Base-by-base conservation (phyloP, 2,888 invertebrate genomes). In the Drymonia ruficornis region DNA sequence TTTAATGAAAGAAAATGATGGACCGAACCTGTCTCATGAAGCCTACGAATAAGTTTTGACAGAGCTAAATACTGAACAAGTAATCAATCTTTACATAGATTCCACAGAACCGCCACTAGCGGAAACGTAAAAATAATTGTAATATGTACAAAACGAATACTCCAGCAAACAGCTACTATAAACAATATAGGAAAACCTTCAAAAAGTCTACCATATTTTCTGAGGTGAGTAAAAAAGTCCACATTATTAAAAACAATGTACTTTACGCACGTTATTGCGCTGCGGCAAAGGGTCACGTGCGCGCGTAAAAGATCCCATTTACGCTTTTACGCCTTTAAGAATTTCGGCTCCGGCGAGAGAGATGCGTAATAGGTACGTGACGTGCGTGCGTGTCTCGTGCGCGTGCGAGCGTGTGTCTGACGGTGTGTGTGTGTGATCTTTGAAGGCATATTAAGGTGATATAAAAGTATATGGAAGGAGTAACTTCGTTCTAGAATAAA, bases 351-450 rank as follows among this genome's bases (percentile, higher is more conserved):
- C 19, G n/a, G 15, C 23, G 52, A 67, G 60, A 67, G 54, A 55
- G 55, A 66, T 67, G 64, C 36, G 23, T 13, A 12, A 4, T 19
- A 23, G 6, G 28, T 28, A 23, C 66, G 65, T 66, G 65, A 63
- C 47, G 7, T 28, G 63, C 52, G 40, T 58, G 5, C 16, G 15
- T 16, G 42, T n/a, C 11, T 16, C n/a, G n/a, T 38, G 52, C 28
- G 4, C 28, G 7, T 49, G 45, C 47, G 28, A 13, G 28, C n/a
- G 38, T 15, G 38, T 11, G 38, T 38, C 9, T 2, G 38, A 3
- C 3, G n/a, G 38, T 38, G n/a, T 15, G 38, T 38, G 38, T 15
- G 13, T 38, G 38, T 15, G 38, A 23, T 38, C 11, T 6, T 8
- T 38, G n/a, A 6, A 12, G 6, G n/a, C 38, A 15, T n/a, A n/a